Percentiles rank a stretch among this genome's conserved stretches.
Conservation (phyloP, 2,888 invertebrate species). For the Scaptomyza flava region DNA sequence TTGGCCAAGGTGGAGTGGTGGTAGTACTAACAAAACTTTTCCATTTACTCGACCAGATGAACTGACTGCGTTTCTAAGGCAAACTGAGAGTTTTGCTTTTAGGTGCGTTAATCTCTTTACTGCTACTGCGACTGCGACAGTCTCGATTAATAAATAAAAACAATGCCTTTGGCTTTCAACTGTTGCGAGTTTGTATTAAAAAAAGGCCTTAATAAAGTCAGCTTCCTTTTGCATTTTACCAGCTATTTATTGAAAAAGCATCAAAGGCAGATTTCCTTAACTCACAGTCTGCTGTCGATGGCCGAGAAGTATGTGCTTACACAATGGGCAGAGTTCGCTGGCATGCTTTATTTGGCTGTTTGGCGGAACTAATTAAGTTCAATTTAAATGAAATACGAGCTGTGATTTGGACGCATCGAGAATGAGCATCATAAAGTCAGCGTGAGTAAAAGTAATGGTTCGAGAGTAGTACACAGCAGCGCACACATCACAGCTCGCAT, state of each 20-base stretch:
- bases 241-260: conserved; percentile 76
- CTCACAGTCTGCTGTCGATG: conserved; percentile 8
- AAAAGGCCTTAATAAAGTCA: conserved; percentile 4
- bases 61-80: conserved; percentile 42
- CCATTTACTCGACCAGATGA: conserved; percentile 73
- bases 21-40: conserved; percentile 69
- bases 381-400: conserved; percentile 80
- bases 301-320: conserved; percentile 7
- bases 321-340: not conserved
- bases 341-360: conserved; percentile 35
- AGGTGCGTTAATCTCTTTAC: conserved; percentile 49
- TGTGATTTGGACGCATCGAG: conserved; percentile 69
- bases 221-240: conserved; percentile 14
- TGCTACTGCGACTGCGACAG: conserved; percentile 36
- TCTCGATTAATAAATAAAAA: conserved; percentile 18
- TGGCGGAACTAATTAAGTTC: conserved; percentile 78
- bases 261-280: conserved; percentile 51
- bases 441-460: conserved; percentile 54
- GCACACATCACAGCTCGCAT: conserved; percentile 34
- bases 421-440: conserved; percentile 71
- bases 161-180: conserved; percentile 35
- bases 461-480: not conserved
- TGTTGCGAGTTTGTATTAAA: conserved; percentile 8
- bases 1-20: conserved; percentile 53
- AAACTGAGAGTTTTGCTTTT: conserved; percentile 36